Conservation (phyloP, 2,113 vertebrate genomes). For the Myrmecobius fasciatus region DNA sequence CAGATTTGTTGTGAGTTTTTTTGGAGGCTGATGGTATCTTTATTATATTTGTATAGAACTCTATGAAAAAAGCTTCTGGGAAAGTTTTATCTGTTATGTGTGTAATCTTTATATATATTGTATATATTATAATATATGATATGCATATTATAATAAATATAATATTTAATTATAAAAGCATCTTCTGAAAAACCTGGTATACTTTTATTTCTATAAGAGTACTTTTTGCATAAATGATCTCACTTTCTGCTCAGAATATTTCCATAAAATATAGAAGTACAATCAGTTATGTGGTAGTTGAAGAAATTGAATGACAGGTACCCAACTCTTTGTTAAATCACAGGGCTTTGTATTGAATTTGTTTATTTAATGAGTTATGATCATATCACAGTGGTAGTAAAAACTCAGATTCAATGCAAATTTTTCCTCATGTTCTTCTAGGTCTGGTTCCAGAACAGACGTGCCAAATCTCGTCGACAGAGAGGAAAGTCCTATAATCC, state of each 20-base stretch:
- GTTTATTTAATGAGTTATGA: background rate
- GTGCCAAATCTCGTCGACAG: constrained; percentile 91
- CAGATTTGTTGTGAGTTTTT: background rate
- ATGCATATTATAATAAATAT: too few species aligned
- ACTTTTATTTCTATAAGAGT: background rate
- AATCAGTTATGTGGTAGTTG: background rate
- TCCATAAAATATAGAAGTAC: background rate
- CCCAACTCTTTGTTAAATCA: background rate
- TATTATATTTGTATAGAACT: background rate
- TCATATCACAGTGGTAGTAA: background rate
- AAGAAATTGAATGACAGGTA: background rate
- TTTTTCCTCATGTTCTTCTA: constrained; percentile 65
- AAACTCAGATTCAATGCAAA: background rate
- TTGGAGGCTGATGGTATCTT: background rate
- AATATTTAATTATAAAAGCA: background rate
- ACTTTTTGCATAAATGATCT: background rate
- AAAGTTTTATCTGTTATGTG: background rate
- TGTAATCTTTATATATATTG: too few species aligned
- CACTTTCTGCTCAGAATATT: background rate
- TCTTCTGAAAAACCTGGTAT: background rate
- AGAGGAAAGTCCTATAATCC: constrained; percentile 71
- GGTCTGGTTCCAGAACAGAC: constrained; percentile 97
- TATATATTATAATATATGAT: too few species aligned
- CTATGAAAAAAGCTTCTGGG: background rate
- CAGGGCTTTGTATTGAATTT: background rate